phyloP scores from a whole-genome alignment of 2,888 invertebrate species.

The Conomelus anceps region DNA sequence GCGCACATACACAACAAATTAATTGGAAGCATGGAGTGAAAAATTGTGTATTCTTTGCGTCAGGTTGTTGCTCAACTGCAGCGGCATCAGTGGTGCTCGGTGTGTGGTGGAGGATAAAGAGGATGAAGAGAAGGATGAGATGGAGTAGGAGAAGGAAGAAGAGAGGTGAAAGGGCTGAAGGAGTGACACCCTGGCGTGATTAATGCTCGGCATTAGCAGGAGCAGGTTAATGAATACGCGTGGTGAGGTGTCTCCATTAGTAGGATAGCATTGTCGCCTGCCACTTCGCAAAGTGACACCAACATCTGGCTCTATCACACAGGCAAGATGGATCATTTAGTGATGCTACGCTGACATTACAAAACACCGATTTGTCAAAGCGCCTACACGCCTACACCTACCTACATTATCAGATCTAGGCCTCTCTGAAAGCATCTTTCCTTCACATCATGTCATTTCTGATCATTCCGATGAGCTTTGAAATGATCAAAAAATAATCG shows the following conservation, averaged over 20 bases:
- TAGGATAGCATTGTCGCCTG: conserved; percentile 23
- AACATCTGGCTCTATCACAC: conserved; percentile 24
- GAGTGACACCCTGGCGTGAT: conserved; percentile 20
- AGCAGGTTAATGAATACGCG: conserved; percentile 26
- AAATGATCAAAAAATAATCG: too few relatives aligned
- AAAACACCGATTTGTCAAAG: conserved; percentile 9
- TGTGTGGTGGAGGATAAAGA: background rate
- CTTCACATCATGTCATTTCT: background rate
- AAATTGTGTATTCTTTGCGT: too few relatives aligned
- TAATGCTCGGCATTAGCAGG: conserved; percentile 23
- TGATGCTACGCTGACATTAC: conserved; percentile 15
- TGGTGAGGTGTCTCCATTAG: conserved; percentile 26
- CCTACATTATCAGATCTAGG: background rate
- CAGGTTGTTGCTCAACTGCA: too few relatives aligned
- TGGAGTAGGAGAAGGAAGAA: background rate
- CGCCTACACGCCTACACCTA: background rate
- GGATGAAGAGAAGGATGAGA: background rate
- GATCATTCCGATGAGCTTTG: background rate
- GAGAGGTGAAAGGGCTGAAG: background rate
- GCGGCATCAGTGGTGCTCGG: too few relatives aligned
- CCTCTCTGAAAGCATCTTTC: conserved; percentile 10
- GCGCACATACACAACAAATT: too few relatives aligned
- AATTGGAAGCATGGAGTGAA: too few relatives aligned
- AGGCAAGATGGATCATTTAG: conserved; percentile 22
- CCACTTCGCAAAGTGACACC: conserved; percentile 22